Conservation (phyloP, 2,113 vertebrate genomes). For the Aleadryas rufinucha region DNA sequence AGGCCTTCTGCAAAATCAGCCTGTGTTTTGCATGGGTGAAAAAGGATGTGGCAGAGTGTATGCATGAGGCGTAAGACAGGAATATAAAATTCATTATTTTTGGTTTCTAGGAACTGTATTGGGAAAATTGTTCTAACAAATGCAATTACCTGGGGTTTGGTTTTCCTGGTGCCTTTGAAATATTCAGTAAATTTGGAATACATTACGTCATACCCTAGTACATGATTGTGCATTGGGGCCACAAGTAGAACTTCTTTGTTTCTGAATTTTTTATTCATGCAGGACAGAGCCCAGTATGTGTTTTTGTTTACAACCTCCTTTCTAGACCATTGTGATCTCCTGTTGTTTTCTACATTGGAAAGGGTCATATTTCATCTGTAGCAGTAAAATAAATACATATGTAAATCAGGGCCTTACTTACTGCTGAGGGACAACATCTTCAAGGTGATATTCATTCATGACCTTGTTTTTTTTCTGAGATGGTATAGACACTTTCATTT, state of each 20-base stretch:
- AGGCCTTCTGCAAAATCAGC: neutral
- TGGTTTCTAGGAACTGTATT: neutral
- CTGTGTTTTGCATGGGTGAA: neutral
- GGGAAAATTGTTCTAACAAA: neutral
- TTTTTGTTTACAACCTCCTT: neutral
- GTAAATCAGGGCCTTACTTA: neutral
- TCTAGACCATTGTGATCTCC: neutral
- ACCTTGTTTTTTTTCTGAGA: neutral
- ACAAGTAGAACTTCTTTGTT: neutral
- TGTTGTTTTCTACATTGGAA: neutral
- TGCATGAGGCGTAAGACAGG: neutral
- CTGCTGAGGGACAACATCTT: neutral
- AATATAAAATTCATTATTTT: neutral
- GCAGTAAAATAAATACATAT: neutral
- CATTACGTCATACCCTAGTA: neutral
- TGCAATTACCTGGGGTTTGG: neutral
- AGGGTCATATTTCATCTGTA: neutral
- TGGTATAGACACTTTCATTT: neutral
- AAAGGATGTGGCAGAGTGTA: neutral
- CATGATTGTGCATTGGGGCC: neutral
- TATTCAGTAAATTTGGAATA: neutral
- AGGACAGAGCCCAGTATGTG: neutral
- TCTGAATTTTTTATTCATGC: neutral
- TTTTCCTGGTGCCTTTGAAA: neutral
- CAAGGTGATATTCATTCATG: neutral